phyloP scores from a whole-genome alignment of 2,888 invertebrate species.

The Mycogona germanica region DNA sequence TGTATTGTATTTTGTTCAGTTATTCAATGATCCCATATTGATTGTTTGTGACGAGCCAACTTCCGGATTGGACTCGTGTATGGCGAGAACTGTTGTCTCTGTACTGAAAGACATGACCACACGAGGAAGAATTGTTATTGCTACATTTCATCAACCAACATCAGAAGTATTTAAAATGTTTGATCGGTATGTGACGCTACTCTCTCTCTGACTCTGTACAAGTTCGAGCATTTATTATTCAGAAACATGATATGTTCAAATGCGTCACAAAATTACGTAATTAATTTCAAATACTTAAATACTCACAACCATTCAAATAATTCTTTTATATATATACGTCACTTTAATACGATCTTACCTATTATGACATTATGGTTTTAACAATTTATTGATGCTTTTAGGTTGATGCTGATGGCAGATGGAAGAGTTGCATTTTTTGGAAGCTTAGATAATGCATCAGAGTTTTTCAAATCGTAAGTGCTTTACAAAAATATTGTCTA shows the following conservation, averaged over 20 bases:
- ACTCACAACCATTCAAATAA: background rate
- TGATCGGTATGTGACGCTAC: slow-evolving; percentile 43
- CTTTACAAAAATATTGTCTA: slow-evolving; percentile 1
- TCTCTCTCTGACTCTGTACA: background rate
- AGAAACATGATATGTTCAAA: too few relatives aligned
- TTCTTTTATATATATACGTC: background rate
- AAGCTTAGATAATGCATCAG: slow-evolving; percentile 58
- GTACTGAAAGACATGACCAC: slow-evolving; percentile 41
- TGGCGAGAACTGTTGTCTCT: slow-evolving; percentile 87
- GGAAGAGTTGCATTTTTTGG: slow-evolving; percentile 75
- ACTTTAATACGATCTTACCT: too few relatives aligned
- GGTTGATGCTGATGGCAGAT: slow-evolving; percentile 76
- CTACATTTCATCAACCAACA: slow-evolving; percentile 92
- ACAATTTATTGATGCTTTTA: background rate
- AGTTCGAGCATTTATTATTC: background rate
- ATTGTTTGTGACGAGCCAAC: slow-evolving; percentile 98
- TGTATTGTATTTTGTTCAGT: too few relatives aligned
- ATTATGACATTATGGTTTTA: too few relatives aligned
- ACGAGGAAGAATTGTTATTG: slow-evolving; percentile 74
- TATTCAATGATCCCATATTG: slow-evolving; percentile 79
- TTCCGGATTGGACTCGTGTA: slow-evolving; percentile 89
- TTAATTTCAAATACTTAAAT: too few relatives aligned
- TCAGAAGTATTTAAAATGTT: slow-evolving; percentile 80
- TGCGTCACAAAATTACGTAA: too few relatives aligned
- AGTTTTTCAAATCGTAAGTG: slow-evolving; percentile 63